phyloP scores from a whole-genome alignment of 2,797 vertebrate species.

The Psittacula derbiana region DNA sequence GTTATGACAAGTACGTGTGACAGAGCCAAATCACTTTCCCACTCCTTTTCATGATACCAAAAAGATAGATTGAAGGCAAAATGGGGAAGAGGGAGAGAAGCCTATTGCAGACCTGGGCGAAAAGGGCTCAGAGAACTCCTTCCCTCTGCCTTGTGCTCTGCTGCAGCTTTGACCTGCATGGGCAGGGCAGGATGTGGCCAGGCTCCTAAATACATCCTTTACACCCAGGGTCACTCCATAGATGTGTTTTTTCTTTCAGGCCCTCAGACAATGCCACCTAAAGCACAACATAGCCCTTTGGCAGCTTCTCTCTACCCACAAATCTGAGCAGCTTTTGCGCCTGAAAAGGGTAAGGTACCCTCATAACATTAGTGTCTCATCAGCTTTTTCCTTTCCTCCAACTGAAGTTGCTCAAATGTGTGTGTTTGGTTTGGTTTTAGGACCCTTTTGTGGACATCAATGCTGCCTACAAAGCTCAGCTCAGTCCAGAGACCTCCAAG shows the following conservation, averaged over 20 bases:
- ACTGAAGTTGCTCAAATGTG: not conserved
- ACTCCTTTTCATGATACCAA: fast-evolving
- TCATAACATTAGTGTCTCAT: fast-evolving
- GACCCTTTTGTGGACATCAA: slow-evolving; percentile 86
- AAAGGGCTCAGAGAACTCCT: not conserved
- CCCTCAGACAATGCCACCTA: slow-evolving; percentile 82
- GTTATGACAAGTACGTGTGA: not conserved
- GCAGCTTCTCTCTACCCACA: slow-evolving; percentile 88
- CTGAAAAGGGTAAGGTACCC: slow-evolving; percentile 81
- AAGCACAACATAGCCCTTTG: slow-evolving; percentile 87
- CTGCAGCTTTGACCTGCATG: not conserved
- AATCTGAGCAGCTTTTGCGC: slow-evolving; percentile 88
- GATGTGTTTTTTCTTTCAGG: slow-evolving; percentile 70
- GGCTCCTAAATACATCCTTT: not conserved
- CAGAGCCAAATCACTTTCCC: not conserved
- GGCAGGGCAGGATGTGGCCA: not conserved
- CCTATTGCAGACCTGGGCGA: not conserved
- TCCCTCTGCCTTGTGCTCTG: not conserved
- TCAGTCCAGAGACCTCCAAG: slow-evolving; percentile 67
- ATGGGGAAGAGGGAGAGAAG: not conserved
- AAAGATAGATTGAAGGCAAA: not conserved
- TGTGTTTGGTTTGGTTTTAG: slow-evolving; percentile 53
- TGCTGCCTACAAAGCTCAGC: slow-evolving; percentile 75
- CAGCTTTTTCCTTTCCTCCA: not conserved
- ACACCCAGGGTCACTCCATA: not conserved